A percentile compares a stretch with the other conserved stretches of the same genome.
phyloP scores from a whole-genome alignment of 2,113 vertebrate genomes.

The Apodemus speciosus region DNA sequence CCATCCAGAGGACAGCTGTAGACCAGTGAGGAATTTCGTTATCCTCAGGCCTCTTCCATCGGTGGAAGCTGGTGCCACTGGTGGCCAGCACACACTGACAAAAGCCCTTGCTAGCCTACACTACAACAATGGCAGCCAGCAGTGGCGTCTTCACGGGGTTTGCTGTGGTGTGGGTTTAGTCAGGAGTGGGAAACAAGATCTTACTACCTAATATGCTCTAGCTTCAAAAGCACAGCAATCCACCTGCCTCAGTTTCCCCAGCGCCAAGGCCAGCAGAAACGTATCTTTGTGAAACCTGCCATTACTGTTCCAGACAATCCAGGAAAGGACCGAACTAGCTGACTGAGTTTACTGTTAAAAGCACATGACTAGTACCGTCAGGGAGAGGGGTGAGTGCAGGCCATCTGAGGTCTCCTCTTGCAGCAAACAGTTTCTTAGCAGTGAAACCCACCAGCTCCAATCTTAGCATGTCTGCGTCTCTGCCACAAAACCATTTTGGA shows the following conservation, averaged over 20 bases:
- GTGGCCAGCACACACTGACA: background rate
- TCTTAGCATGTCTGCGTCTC: background rate
- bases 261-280: background rate
- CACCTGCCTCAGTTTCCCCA: background rate
- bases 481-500: slow-evolving; percentile 3
- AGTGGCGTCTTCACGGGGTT: background rate
- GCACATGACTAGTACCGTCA: background rate
- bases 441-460: background rate
- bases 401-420: background rate
- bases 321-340: too few species aligned
- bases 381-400: background rate
- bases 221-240: background rate
- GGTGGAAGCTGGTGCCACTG: background rate
- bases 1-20: too few species aligned
- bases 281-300: background rate
- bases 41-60: background rate
- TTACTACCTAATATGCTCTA: background rate
- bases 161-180: background rate
- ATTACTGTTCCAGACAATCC: background rate
- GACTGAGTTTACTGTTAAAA: background rate
- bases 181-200: background rate
- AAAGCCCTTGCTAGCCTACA: rapidly evolving
- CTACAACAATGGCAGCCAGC: background rate
- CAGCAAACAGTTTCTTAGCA: background rate
- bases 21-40: background rate